These are phyloP conservation scores for Capra hircus DNA, from an alignment of 2,113 vertebrate genomes.

Conservation along the genomic window DNA sequence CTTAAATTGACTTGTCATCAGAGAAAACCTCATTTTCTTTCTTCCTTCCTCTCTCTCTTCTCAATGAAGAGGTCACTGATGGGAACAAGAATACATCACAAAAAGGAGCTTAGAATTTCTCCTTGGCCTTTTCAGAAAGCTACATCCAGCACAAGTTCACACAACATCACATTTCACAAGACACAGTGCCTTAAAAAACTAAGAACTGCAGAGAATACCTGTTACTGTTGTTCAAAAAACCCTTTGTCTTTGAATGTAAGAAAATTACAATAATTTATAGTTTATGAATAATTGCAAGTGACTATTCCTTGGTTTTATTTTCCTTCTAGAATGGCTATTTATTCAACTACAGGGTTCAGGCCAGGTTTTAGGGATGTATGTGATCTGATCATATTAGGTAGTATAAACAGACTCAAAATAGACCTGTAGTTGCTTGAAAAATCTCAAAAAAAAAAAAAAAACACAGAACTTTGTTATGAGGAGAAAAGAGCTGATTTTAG, in stretches of 20 bases:
- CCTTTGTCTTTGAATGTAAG: neutral
- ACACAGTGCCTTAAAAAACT: neutral
- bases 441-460: neutral
- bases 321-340: neutral
- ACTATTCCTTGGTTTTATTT: slow-evolving; percentile 40
- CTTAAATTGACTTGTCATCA: slow-evolving; percentile 74
- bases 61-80: slow-evolving; percentile 61
- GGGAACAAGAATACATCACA: slow-evolving; percentile 53
- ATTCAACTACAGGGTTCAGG: neutral
- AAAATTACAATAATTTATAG: slow-evolving; percentile 8
- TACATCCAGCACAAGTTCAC: slow-evolving; percentile 33
- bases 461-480: neutral
- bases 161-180: slow-evolving; percentile 42
- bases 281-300: slow-evolving; percentile 22
- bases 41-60: slow-evolving; percentile 45
- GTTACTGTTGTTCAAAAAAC: neutral
- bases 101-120: slow-evolving; percentile 57
- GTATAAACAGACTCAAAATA: neutral
- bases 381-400: neutral
- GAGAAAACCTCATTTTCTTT: slow-evolving; percentile 68
- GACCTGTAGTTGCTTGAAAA: neutral
- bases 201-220: neutral
- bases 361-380: neutral
- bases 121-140: slow-evolving; percentile 58
- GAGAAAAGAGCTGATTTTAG: neutral